These are phyloP conservation scores for Ataeniobius toweri DNA, from an alignment of 2,797 vertebrate genomes.

Conservation along the genomic window DNA sequence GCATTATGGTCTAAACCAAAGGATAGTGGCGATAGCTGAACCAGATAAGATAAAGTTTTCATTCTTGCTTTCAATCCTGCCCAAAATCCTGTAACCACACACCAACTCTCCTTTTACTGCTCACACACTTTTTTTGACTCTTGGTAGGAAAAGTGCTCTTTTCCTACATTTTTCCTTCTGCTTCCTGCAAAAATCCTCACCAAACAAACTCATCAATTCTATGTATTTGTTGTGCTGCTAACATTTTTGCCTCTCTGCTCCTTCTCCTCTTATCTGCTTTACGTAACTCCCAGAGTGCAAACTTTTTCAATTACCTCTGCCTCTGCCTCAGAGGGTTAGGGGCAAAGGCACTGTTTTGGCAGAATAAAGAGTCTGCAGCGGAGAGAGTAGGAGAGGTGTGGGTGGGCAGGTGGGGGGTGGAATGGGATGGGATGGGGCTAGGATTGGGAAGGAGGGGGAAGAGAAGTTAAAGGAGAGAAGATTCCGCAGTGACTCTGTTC, in stretches of 20 bases:
- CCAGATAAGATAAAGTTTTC: constrained; percentile 67
- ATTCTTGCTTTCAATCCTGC: constrained; percentile 28
- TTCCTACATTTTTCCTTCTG: constrained; percentile 18
- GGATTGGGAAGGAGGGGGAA: constrained; percentile 23
- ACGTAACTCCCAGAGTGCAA: constrained; percentile 63
- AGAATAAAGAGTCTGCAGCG: constrained; percentile 72
- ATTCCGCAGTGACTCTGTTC: constrained; percentile 74
- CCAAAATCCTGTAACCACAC: constrained; percentile 29
- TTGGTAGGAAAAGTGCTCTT: constrained; percentile 25
- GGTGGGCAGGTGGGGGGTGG: neutral
- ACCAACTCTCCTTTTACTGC: constrained; percentile 50
- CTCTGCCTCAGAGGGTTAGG: constrained; percentile 65
- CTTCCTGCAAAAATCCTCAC: constrained; percentile 33
- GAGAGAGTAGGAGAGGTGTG: constrained; percentile 25
- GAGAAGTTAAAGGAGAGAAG: constrained; percentile 65
- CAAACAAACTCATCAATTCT: constrained; percentile 38
- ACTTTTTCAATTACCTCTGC: constrained; percentile 75
- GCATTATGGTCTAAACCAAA: constrained; percentile 71
- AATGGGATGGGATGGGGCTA: neutral
- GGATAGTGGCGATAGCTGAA: constrained; percentile 68
- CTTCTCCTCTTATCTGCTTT: constrained; percentile 67
- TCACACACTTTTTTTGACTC: constrained; percentile 15
- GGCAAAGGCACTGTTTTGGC: constrained; percentile 67
- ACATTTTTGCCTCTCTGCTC: constrained; percentile 30
- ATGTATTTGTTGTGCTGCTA: constrained; percentile 50